Percentiles rank a stretch among this genome's conserved stretches.
Evolutionary conservation across 2,113 vertebrate genomes (phyloP).

Genomic region (Pao palembangensis): DNA sequence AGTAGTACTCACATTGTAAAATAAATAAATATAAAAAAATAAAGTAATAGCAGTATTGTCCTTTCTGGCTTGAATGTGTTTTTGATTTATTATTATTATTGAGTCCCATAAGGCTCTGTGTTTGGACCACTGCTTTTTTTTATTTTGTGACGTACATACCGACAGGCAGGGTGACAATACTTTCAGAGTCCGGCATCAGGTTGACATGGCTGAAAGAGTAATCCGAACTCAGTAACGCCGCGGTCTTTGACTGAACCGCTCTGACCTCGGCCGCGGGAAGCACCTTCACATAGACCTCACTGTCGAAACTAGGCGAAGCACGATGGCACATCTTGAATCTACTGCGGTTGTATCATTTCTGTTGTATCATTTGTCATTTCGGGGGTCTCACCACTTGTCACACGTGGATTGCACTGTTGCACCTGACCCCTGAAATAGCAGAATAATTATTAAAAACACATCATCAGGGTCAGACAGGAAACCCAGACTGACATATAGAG

Average conservation of each 20-base stretch:
- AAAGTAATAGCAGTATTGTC: too few relatives aligned
- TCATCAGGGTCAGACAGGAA: constrained; percentile 4
- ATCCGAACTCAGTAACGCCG: constrained; percentile 24
- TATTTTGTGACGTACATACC: constrained; percentile 32
- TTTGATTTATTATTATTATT: too few relatives aligned
- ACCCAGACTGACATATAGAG: constrained; percentile 9
- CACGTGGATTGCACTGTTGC: neutral
- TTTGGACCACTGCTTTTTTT: too few relatives aligned
- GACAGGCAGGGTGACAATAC: constrained; percentile 42
- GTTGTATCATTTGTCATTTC: neutral
- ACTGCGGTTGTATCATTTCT: neutral
- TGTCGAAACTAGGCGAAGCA: constrained; percentile 48
- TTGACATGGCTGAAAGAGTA: constrained; percentile 18
- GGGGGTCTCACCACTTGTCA: constrained; percentile 35
- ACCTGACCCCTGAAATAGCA: constrained; percentile 38
- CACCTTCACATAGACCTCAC: constrained; percentile 49
- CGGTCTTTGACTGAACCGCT: constrained; percentile 44
- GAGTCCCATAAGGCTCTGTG: too few relatives aligned
- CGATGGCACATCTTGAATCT: neutral
- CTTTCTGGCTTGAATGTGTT: too few relatives aligned
- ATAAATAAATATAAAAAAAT: too few relatives aligned
- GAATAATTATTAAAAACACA: neutral
- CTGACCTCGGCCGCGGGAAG: constrained; percentile 49
- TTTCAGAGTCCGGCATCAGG: constrained; percentile 16
- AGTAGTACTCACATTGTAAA: too few relatives aligned